These are phyloP conservation scores for Tetragnatha versicolor DNA, from an alignment of 1,140 invertebrate species.

Conservation along the genomic window DNA sequence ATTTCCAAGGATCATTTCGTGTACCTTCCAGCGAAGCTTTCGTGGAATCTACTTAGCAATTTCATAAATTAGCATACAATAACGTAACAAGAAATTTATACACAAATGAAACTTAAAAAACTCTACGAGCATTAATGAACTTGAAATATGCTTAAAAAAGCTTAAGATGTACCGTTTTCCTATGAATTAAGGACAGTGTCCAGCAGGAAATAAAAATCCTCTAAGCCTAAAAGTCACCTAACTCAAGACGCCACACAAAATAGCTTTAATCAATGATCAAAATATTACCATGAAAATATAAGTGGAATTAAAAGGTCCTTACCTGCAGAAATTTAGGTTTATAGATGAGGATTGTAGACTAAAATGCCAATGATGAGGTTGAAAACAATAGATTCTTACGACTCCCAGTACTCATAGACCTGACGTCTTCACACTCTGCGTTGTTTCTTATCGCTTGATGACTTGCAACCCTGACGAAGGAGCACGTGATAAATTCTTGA, in stretches of 20 bases:
- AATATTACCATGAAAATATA: too few species aligned
- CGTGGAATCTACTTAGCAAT: too few species aligned
- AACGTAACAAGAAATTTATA: too few species aligned
- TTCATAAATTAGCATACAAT: too few species aligned
- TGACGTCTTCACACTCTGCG: slow-evolving; percentile 42
- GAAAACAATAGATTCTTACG: slow-evolving; percentile 27
- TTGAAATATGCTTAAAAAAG: too few species aligned
- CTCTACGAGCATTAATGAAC: too few species aligned
- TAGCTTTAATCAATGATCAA: too few species aligned
- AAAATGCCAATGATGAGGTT: slow-evolving; percentile 1
- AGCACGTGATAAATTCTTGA: slow-evolving; percentile 38
- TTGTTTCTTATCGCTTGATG: slow-evolving; percentile 54
- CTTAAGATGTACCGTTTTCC: not conserved
- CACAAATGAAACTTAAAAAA: too few species aligned
- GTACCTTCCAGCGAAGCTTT: too few species aligned
- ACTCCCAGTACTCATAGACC: slow-evolving; percentile 43
- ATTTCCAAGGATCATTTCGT: too few species aligned
- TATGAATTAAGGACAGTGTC: slow-evolving; percentile 1
- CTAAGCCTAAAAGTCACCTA: slow-evolving; percentile 46
- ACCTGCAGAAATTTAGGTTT: slow-evolving; percentile 38
- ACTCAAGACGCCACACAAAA: slow-evolving; percentile 38
- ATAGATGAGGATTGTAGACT: not conserved
- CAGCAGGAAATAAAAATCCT: slow-evolving; percentile 40
- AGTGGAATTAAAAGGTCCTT: not conserved
- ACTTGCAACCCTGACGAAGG: slow-evolving; percentile 42